Percentiles rank a stretch among this genome's conserved stretches.
These are phyloP conservation scores for Gisinianus flammeolus DNA, from an alignment of 2,888 invertebrate genomes.

Conservation along the genomic window DNA sequence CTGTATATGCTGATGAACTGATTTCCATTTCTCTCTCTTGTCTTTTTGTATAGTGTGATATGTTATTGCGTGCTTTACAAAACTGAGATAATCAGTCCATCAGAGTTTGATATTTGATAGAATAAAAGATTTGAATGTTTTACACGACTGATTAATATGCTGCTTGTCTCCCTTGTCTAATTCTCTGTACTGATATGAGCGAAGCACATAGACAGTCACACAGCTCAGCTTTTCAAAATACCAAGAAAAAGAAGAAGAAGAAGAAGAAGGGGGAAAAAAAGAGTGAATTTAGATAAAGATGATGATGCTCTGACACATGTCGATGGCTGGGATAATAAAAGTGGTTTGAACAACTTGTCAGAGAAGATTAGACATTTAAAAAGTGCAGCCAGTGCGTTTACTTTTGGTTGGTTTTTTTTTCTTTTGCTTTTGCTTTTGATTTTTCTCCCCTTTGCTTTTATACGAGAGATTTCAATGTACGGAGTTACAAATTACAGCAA, in stretches of 20 bases:
- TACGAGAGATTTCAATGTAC: too few species aligned
- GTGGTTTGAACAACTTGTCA: constrained; percentile 27
- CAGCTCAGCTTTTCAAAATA: too few species aligned
- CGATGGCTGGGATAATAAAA: constrained; percentile 33
- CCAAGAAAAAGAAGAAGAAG: too few species aligned
- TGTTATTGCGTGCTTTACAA: neutral
- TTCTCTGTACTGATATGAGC: too few species aligned
- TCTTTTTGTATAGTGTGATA: too few species aligned
- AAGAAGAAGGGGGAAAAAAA: too few species aligned
- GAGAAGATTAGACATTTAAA: constrained; percentile 32
- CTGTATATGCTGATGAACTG: neutral
- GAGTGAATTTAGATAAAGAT: constrained; percentile 22
- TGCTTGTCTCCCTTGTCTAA: constrained; percentile 3
- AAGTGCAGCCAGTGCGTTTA: neutral
- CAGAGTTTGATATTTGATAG: constrained; percentile 1
- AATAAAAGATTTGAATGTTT: constrained; percentile 20
- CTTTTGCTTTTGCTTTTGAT: neutral
- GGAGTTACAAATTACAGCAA: too few species aligned
- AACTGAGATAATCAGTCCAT: constrained; percentile 25
- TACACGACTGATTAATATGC: constrained; percentile 26
- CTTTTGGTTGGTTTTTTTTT: too few species aligned
- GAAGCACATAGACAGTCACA: too few species aligned
- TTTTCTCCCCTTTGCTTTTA: neutral
- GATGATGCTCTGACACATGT: constrained; percentile 28
- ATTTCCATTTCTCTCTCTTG: neutral